Evolutionary conservation across 2,797 vertebrate species (phyloP).

Genomic region (Protosalanx chinensis): DNA sequence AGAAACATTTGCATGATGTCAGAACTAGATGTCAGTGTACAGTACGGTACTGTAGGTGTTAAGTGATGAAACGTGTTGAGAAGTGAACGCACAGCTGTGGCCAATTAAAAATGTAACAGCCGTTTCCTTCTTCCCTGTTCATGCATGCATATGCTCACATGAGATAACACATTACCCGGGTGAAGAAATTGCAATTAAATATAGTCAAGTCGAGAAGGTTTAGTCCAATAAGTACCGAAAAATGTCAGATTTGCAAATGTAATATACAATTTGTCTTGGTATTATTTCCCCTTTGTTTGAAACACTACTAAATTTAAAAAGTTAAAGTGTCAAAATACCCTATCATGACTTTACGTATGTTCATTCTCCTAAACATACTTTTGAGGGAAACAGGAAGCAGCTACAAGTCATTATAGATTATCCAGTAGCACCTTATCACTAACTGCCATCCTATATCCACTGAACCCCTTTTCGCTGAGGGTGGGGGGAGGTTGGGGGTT

Average conservation of each 20-base stretch:
- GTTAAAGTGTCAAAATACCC: too few relatives aligned
- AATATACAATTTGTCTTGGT: too few relatives aligned
- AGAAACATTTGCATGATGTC: background rate
- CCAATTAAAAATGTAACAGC: slow-evolving; percentile 47
- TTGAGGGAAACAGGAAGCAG: background rate
- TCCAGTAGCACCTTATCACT: background rate
- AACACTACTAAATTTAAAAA: background rate
- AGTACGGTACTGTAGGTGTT: slow-evolving; percentile 16
- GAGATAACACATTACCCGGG: slow-evolving; percentile 11
- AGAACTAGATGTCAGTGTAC: slow-evolving; percentile 1
- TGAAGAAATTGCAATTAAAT: slow-evolving; percentile 13
- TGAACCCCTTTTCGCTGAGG: background rate
- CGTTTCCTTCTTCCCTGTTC: slow-evolving; percentile 10
- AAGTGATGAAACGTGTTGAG: slow-evolving; percentile 9
- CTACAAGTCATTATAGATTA: background rate
- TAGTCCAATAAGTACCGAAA: too few relatives aligned
- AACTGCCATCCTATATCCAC: background rate
- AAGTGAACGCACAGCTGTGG: slow-evolving; percentile 35
- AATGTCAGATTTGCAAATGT: too few relatives aligned
- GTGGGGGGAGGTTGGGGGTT: slow-evolving; percentile 10
- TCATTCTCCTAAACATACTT: background rate
- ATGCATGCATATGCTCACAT: slow-evolving; percentile 2
- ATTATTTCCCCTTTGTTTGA: too few relatives aligned
- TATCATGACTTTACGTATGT: background rate
- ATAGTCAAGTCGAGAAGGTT: background rate